These are phyloP conservation scores for Dromius quadrimaculatus DNA, from an alignment of 2,888 invertebrate genomes.

Conservation along the genomic window DNA sequence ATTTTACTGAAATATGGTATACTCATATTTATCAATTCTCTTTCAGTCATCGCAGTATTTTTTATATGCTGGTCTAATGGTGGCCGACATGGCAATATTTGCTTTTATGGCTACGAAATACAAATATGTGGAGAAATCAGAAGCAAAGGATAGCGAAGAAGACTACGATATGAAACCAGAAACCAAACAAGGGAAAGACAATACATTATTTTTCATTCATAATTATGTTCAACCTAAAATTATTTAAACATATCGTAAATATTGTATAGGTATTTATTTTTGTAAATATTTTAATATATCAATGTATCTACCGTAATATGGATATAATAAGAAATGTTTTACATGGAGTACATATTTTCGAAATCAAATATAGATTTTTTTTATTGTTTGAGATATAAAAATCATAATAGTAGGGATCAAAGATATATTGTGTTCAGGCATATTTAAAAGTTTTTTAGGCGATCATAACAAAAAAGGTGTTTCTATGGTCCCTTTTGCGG, in stretches of 20 bases:
- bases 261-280: slow-evolving; percentile 13
- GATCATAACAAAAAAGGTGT: too few relatives aligned
- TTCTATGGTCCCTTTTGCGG: too few relatives aligned
- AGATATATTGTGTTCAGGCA: too few relatives aligned
- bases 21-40: neutral
- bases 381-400: too few relatives aligned
- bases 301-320: too few relatives aligned
- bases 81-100: slow-evolving; percentile 69
- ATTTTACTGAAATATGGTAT: too few relatives aligned
- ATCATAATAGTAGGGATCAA: too few relatives aligned
- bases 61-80: slow-evolving; percentile 71
- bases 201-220: slow-evolving; percentile 5
- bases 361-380: too few relatives aligned
- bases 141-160: slow-evolving; percentile 20
- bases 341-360: too few relatives aligned
- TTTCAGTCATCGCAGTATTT: slow-evolving; percentile 69
- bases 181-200: slow-evolving; percentile 39
- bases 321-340: too few relatives aligned
- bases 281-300: slow-evolving; percentile 31
- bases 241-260: too few relatives aligned
- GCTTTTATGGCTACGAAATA: slow-evolving; percentile 69
- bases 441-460: too few relatives aligned
- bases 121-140: slow-evolving; percentile 60
- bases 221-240: neutral
- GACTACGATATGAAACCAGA: slow-evolving; percentile 13